Base-by-base conservation (phyloP, 2,888 invertebrate genomes). In the Philhelius pedissequus region DNA sequence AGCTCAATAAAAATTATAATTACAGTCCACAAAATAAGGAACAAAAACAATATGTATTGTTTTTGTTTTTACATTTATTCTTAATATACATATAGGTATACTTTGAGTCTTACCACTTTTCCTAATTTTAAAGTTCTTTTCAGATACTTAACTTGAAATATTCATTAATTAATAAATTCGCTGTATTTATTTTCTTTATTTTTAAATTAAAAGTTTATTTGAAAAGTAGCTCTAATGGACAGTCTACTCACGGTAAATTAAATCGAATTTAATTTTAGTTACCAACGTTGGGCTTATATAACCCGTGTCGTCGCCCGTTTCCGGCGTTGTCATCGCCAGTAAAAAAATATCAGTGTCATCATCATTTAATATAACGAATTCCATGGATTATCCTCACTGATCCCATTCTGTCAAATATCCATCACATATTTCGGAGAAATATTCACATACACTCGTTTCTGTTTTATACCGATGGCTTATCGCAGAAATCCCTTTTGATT, bases 361-460 rank as follows among this genome's bases (percentile, higher is more conserved):
- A 74, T 78, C 74, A 69, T 73, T 78, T 83, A 83, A 83, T 83
- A 83, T 83, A 78, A 74, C 78, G 83, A 83, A 83, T 83, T 83
- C 79, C 78, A 78, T 64, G 86, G 86, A 86, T 86, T 86, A 86
- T 86, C 86, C 71, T 58, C 66, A 62, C 62, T 86, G 83, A 86
- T 86, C 86, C 86, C 74, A 79, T 83, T 73, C 86, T 86, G 86
- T 86, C 86, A 86, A 86, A 86, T 86, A 86, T 86, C 80, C 86
- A 81, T 86, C 86, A 86, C 71, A 82, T 79, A 77, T 66, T 66
- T 74, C 73, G 54, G 27, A 77, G 56, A 45, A 70, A 62, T 74
- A 79, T 83, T 74, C 74, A 83, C 62, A 74, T 70, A 74, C 78
- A 74, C 73, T 62, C 78, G 78, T 64, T 69, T 54, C 45, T 78